Conservation (phyloP, 2,113 vertebrate genomes). For the Anser cygnoides region DNA sequence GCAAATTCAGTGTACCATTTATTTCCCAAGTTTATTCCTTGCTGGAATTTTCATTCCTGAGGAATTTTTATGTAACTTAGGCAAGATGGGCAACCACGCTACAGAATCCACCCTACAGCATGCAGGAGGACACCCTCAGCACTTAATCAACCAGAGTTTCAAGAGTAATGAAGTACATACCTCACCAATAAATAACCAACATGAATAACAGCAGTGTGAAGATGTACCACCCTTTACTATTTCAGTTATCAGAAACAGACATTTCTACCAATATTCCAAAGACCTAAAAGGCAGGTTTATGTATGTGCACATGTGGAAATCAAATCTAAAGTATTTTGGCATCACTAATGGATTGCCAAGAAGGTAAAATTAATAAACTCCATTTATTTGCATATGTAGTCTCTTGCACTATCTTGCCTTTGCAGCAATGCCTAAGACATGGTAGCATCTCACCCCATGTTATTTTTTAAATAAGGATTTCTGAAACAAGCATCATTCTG, state of each 20-base stretch:
- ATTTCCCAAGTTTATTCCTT: constrained; percentile 16
- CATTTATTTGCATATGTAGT: not conserved
- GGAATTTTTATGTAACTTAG: not conserved
- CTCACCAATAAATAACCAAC: not conserved
- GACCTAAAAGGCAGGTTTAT: not conserved
- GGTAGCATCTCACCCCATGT: not conserved
- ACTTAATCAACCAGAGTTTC: not conserved
- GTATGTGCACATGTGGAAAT: not conserved
- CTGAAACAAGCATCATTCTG: not conserved
- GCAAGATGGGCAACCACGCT: not conserved
- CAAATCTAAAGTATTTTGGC: not conserved
- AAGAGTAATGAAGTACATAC: not conserved
- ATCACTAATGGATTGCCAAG: not conserved
- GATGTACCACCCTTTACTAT: not conserved
- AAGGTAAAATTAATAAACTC: not conserved
- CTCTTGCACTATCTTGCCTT: not conserved
- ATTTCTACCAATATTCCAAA: not conserved
- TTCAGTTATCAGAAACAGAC: not conserved
- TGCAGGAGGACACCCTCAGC: not conserved
- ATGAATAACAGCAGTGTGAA: not conserved
- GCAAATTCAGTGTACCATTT: constrained; percentile 39
- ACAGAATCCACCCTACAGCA: not conserved
- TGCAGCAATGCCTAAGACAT: not conserved
- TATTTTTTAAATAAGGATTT: not conserved
- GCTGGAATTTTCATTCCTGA: not conserved